These are phyloP conservation scores for Antedon mediterranea DNA, from an alignment of 53 echinoderm and acorn worm genomes.

Conservation along the genomic window DNA sequence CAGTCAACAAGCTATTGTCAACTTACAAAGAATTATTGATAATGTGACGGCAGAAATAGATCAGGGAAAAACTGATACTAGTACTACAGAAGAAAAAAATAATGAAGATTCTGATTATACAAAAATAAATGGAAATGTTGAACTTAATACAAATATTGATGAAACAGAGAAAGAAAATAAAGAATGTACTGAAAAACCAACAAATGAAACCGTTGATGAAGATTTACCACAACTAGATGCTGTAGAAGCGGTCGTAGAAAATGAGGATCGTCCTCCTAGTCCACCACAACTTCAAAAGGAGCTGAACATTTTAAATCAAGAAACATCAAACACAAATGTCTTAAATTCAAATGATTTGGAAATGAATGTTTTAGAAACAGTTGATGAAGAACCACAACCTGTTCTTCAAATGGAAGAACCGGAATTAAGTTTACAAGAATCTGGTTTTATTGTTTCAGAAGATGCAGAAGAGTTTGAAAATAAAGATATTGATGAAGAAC, in stretches of 20 bases:
- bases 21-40: slow-evolving; percentile 87
- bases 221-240: background rate
- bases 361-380: background rate
- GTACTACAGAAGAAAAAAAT: slow-evolving; percentile 13
- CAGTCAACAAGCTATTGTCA: slow-evolving; percentile 85
- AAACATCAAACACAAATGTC: slow-evolving; percentile 19
- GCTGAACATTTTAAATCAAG: slow-evolving; percentile 61
- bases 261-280: background rate
- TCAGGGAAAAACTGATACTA: slow-evolving; percentile 59
- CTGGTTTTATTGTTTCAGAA: background rate
- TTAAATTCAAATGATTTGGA: slow-evolving; percentile 32
- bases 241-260: background rate
- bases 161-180: background rate
- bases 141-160: background rate
- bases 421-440: background rate
- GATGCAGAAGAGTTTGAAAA: slow-evolving; percentile 15
- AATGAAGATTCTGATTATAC: background rate
- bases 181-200: background rate
- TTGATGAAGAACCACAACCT: background rate
- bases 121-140: background rate
- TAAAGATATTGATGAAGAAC: background rate
- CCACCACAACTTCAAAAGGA: slow-evolving; percentile 93
- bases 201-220: background rate
- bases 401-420: background rate
- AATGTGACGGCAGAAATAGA: slow-evolving; percentile 96